Evolutionary conservation across 30 jellyfish, hydroid and myxozoan species (phyloP), one percentile per base, ranked within the genome.

Genomic region (Clytia hemisphaerica): DNA sequence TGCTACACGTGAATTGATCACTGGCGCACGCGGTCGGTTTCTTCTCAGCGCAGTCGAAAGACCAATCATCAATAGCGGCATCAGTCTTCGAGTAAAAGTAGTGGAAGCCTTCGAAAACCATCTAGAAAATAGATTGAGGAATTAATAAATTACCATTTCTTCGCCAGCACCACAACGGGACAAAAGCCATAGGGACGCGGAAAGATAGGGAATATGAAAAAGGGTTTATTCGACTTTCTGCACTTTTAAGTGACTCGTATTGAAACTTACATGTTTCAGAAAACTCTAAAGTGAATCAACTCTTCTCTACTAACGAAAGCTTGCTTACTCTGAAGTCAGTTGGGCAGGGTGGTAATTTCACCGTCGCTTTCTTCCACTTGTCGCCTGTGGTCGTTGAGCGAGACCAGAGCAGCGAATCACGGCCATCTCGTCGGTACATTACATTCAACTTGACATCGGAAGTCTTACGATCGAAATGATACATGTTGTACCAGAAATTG

Each of bases 401-500:
- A 24, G 83, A 26, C 99, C 99, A 91, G 28, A 91, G 45, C 16
- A 45, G 75, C n/a, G 99, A 82, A 61, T 83, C 95, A 26, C 80
- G 45, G 49, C 99, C 93, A 22, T 49, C 75, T 55, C 69, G 53
- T 33, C 99, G 78, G 72, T 76, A 91, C 79, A 82, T 33, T 9
- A 91, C 75, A 59, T 54, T 82, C 16, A 91, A 62, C 19, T 76
- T 72, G 28, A 87, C 92, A 50, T 91, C 85, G 35, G 68, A 65
- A 10, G 58, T 29, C n/a, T 38, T 4, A 12, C 22, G 32, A 32
- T 73, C 83, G 88, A 67, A 83, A 48, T 91, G 99, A 61, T 79
- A 83, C 95, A 91, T 82, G 69, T 91, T 91, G 57, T 91, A 91
- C 99, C 99, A 91, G 84, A 91, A 91, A 36, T 91, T 75, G 58